Evolutionary conservation across 2,888 invertebrate genomes (phyloP).

Genomic region (Rhingia rostrata): DNA sequence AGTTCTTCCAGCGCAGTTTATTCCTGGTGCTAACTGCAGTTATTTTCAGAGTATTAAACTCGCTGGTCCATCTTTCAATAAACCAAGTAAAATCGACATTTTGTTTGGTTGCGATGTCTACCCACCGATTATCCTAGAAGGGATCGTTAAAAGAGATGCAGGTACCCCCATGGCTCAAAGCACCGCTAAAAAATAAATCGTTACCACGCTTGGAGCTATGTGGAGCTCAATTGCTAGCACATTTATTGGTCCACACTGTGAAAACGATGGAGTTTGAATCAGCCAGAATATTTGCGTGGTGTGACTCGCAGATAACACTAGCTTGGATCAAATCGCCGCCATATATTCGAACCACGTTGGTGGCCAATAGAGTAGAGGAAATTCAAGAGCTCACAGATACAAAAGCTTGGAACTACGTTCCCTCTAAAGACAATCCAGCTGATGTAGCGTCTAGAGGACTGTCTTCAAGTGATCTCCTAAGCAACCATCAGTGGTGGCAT

Average conservation of each 20-base stretch:
- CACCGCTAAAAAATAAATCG: background rate
- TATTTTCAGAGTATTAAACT: too few species aligned
- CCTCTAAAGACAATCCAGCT: background rate
- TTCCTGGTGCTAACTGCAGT: too few species aligned
- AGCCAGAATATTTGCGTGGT: background rate
- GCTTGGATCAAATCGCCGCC: background rate
- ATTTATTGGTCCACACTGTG: too few species aligned
- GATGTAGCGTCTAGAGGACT: constrained; percentile 18
- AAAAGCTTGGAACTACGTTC: background rate
- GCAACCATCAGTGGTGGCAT: constrained; percentile 2
- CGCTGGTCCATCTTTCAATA: too few species aligned
- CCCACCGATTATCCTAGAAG: too few species aligned
- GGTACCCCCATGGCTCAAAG: constrained; percentile 29
- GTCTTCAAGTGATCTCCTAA: background rate
- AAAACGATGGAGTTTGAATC: too few species aligned
- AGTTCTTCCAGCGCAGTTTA: too few species aligned
- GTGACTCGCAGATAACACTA: constrained; percentile 9
- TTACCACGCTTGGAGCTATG: constrained; percentile 18
- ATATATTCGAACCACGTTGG: background rate
- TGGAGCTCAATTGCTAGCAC: constrained; percentile 1
- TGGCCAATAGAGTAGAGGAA: constrained; percentile 14
- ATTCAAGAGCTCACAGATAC: constrained; percentile 7
- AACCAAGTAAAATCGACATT: too few species aligned
- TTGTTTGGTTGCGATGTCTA: too few species aligned
- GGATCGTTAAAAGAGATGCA: too few species aligned